phyloP scores from a whole-genome alignment of 2,113 vertebrate species.

The Capreolus pygargus region DNA sequence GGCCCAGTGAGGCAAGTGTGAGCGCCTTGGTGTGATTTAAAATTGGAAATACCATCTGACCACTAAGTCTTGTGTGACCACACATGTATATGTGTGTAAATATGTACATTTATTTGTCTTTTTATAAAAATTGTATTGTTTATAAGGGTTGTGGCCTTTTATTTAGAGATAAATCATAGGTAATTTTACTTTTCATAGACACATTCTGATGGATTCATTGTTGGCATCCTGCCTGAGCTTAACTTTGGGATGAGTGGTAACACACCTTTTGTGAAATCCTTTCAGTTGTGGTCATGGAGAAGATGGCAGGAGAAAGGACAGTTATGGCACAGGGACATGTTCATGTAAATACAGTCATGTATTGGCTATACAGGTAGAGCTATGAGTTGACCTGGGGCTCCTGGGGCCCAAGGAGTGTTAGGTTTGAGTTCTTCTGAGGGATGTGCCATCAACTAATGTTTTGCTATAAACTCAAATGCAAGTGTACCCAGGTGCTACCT shows the following conservation, averaged over 20 bases:
- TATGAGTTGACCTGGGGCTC: background rate
- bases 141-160: slow-evolving; percentile 49
- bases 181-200: background rate
- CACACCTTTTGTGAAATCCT: background rate
- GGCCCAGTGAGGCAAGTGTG: slow-evolving; percentile 19
- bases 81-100: slow-evolving; percentile 79
- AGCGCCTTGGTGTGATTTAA: background rate
- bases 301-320: background rate
- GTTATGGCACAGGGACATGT: background rate
- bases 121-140: slow-evolving; percentile 79
- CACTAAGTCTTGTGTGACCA: slow-evolving; percentile 70
- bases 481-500: background rate
- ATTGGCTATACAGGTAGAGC: background rate
- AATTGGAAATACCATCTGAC: slow-evolving; percentile 39
- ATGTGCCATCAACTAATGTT: background rate
- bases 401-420: background rate
- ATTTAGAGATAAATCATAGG: background rate
- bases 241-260: background rate
- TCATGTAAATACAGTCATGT: background rate
- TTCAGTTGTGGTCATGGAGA: background rate
- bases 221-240: background rate
- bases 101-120: slow-evolving; percentile 82
- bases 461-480: background rate
- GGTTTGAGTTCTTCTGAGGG: background rate
- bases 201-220: background rate